Base-by-base conservation (phyloP, 2,888 invertebrate species). In the Eristalinus sepulchralis region DNA sequence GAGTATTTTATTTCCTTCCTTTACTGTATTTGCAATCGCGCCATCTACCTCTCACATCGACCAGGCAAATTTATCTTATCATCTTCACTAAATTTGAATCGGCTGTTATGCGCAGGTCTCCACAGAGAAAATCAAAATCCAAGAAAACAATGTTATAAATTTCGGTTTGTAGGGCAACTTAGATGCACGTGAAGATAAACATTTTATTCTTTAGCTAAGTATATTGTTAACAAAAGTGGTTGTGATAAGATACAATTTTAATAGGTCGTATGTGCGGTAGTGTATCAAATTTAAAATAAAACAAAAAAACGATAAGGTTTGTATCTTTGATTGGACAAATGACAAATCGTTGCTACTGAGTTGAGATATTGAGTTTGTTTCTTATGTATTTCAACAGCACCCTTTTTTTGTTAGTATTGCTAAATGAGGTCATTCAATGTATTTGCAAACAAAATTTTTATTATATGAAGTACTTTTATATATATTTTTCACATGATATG, bases 131-230 rank as follows among this genome's bases (percentile, higher is more conserved):
- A 13, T 20, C 36, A 62, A 59, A 70, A 20, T 22, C 10, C 11
- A 47, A 59, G 27, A 70, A 70, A 60, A 70, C 68, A 70, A 63
- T 36, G 59, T 24, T 70, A 24, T 27, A 6, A 71, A 71, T 62
- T 20, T 62, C 47, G 10, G 13, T 47, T 47, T 47, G 47, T 47
- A 47, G 47, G 47, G 17, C 47, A 47, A n/a, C 17, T 47, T 47
- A 4, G 47, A 47, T 47, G n/a, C 47, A 47, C 47, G 17, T 47
- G 47, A 47, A n/a, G 47, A 47, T 47, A 47, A 47, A 47, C 47
- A 47, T 8, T 47, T 47, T 1, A 6, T 47, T 47, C 47, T 17
- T 8, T 47, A 47, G n/a, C 17, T 17, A 47, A 39, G 17, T 47
- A 17, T 17, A 17, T 17, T 47, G 47, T 47, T 47, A 47, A 47